Evolutionary conservation across 2,113 vertebrate genomes (phyloP).

Genomic region (Percopsis transmontana): DNA sequence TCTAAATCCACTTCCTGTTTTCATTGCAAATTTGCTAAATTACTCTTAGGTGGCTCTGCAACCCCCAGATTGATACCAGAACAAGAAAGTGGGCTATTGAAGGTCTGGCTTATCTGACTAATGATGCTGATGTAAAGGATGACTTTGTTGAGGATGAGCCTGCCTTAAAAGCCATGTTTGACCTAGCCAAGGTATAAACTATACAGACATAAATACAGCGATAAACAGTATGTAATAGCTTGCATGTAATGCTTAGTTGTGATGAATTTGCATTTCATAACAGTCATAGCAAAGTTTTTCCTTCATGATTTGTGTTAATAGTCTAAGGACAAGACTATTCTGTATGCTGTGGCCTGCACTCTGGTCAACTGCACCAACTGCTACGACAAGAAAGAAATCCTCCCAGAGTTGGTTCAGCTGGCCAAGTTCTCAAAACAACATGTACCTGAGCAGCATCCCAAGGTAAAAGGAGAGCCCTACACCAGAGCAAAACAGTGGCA

Average conservation of each 20-base stretch:
- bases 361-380: conserved; percentile 96
- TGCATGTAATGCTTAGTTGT: neutral
- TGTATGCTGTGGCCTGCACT: conserved; percentile 90
- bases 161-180: conserved; percentile 95
- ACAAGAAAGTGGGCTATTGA: conserved; percentile 96
- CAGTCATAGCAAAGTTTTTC: neutral
- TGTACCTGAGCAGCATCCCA: conserved; percentile 94
- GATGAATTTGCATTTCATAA: neutral
- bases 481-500: neutral
- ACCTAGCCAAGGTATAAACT: conserved; percentile 86
- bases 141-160: conserved; percentile 94
- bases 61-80: conserved; percentile 84
- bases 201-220: neutral
- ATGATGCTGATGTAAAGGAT: conserved; percentile 97
- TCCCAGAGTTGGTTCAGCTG: conserved; percentile 94
- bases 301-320: conserved; percentile 54
- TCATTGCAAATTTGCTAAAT: neutral
- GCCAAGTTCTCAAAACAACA: conserved; percentile 99
- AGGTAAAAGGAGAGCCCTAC: conserved; percentile 75
- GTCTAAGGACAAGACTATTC: conserved; percentile 92
- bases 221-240: neutral
- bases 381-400: conserved; percentile 94
- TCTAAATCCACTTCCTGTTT: neutral
- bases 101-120: conserved; percentile 92
- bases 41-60: conserved; percentile 89